These are phyloP conservation scores for Carposina sasakii DNA, from an alignment of 1,140 invertebrate genomes.

Conservation along the genomic window DNA sequence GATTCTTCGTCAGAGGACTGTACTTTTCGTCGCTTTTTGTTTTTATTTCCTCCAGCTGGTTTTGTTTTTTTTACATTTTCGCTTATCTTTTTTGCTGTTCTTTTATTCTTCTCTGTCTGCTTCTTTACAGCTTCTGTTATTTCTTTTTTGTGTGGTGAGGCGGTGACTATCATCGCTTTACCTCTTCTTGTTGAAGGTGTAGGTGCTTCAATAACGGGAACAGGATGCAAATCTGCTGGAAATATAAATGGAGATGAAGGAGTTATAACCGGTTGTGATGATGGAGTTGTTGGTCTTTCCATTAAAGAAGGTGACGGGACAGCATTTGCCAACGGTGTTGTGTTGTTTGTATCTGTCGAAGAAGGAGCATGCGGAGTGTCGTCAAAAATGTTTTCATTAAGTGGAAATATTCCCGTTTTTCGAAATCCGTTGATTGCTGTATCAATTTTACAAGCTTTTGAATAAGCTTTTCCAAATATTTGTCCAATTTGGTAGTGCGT, in stretches of 20 bases:
- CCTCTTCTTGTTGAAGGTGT: slow-evolving; percentile 19
- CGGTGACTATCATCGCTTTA: slow-evolving; percentile 20
- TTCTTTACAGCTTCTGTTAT: slow-evolving; percentile 20
- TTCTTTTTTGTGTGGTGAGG: slow-evolving; percentile 23
- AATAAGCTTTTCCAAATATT: slow-evolving; percentile 37
- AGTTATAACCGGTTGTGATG: slow-evolving; percentile 7
- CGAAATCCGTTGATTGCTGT: slow-evolving; percentile 26
- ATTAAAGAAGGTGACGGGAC: not conserved
- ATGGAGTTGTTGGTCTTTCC: not conserved
- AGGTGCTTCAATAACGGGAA: slow-evolving; percentile 17
- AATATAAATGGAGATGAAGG: slow-evolving; percentile 18
- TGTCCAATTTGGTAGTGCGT: slow-evolving; percentile 31
- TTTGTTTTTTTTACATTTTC: slow-evolving; percentile 10
- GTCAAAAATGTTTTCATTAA: slow-evolving; percentile 24
- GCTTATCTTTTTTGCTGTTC: slow-evolving; percentile 9
- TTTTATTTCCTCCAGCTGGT: not conserved
- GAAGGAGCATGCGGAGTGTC: slow-evolving; percentile 13
- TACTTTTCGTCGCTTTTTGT: not conserved
- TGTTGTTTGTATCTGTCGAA: slow-evolving; percentile 8
- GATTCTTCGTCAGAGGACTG: not conserved
- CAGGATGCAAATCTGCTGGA: slow-evolving; percentile 11
- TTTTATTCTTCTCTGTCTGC: slow-evolving; percentile 11
- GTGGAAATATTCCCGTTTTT: slow-evolving; percentile 27
- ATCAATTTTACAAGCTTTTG: slow-evolving; percentile 27
- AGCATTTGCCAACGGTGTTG: not conserved